A percentile compares a stretch with the other conserved stretches of the same genome.
Evolutionary conservation across 2,113 vertebrate genomes (phyloP).

Genomic region (Tychaedon coryphoeus): DNA sequence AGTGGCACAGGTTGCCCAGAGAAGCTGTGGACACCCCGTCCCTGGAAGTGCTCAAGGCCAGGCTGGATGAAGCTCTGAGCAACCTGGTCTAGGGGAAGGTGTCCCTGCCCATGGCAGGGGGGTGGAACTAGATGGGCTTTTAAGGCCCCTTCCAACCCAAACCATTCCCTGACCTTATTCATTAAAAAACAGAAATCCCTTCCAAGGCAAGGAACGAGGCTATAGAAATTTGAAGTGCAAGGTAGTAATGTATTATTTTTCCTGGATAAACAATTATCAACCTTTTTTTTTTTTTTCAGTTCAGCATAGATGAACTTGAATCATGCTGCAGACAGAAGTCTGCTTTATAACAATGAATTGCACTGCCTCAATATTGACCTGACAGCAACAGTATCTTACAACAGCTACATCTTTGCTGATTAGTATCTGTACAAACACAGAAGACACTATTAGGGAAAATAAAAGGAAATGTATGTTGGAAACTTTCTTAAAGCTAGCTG

Average conservation of each 20-base stretch:
- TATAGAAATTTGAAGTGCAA: not conserved
- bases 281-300: not conserved
- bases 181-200: not conserved
- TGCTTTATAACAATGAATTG: not conserved
- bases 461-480: not conserved
- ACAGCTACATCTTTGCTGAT: not conserved
- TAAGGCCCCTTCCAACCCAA: not conserved
- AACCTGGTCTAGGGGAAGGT: not conserved
- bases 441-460: not conserved
- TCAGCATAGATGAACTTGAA: not conserved
- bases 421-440: not conserved
- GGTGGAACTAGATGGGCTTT: not conserved
- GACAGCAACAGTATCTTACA: not conserved
- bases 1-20: not conserved
- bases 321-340: not conserved
- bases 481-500: not conserved
- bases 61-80: not conserved
- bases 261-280: not conserved
- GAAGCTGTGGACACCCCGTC: not conserved
- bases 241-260: not conserved
- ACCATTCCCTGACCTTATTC: not conserved
- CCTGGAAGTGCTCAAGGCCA: not conserved
- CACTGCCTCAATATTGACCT: not conserved
- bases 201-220: not conserved
- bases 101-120: not conserved